Evolutionary conservation across 2,888 invertebrate genomes (phyloP).

Genomic region (Liodrosophila aerea): DNA sequence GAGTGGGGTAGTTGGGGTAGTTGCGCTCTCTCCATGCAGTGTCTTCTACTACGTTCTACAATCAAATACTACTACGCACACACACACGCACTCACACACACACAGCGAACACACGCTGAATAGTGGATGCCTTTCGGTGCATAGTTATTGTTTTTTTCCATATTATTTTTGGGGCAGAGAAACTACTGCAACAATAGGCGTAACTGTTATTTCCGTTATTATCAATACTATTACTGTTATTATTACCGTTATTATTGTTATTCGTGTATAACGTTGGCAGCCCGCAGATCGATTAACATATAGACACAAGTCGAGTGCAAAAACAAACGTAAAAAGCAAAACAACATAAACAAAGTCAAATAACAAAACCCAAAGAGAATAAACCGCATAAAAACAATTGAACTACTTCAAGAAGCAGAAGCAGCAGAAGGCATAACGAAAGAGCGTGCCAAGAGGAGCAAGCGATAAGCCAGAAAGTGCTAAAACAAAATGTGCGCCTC

Average conservation of each 20-base stretch:
- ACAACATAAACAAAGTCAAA: conserved; percentile 6
- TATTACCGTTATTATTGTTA: too few species aligned
- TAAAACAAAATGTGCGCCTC: conserved; percentile 69
- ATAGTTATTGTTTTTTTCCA: too few species aligned
- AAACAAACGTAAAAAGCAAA: conserved; percentile 17
- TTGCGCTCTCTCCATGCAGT: conserved; percentile 1
- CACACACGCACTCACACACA: conserved; percentile 28
- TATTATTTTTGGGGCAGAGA: conserved; percentile 58
- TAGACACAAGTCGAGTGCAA: conserved; percentile 19
- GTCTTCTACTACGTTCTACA: conserved; percentile 72
- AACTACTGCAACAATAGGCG: conserved; percentile 17
- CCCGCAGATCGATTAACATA: neutral
- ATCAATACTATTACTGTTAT: neutral
- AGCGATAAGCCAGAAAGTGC: conserved; percentile 43
- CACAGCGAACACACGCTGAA: conserved; percentile 5
- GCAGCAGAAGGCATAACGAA: conserved; percentile 2
- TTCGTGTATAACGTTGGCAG: too few species aligned
- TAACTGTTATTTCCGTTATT: conserved; percentile 3
- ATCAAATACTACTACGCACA: conserved; percentile 70
- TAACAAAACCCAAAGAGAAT: conserved; percentile 1
- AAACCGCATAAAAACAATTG: conserved; percentile 16
- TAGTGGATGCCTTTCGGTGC: conserved; percentile 55
- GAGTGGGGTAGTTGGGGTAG: too few species aligned
- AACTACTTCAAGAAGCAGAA: conserved; percentile 12
- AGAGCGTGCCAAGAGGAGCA: conserved; percentile 7